Evolutionary conservation across 2,888 invertebrate species (phyloP).

Genomic region (Tryphoninae sp.): DNA sequence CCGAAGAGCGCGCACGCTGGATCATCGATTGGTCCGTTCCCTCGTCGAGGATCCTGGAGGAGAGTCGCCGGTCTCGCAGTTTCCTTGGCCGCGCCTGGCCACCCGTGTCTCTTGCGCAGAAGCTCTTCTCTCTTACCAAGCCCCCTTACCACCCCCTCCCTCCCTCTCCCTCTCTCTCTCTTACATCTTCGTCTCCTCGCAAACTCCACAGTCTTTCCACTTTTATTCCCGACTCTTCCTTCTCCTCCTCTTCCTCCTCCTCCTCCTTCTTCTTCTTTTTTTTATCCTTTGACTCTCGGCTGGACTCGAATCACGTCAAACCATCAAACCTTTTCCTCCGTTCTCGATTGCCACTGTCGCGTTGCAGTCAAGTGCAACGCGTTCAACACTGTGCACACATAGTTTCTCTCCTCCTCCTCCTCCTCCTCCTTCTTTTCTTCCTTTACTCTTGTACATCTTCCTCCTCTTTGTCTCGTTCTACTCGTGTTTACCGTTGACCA

Average conservation of each 20-base stretch:
- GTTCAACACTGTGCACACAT: conserved; percentile 41
- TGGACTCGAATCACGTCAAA: conserved; percentile 24
- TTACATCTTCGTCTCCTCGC: neutral
- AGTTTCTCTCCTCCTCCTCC: conserved; percentile 62
- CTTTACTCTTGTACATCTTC: conserved; percentile 12
- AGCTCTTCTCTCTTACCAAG: conserved; percentile 29
- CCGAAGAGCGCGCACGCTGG: conserved; percentile 58
- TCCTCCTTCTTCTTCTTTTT: neutral
- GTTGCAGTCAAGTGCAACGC: conserved; percentile 61
- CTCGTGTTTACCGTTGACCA: conserved; percentile 37
- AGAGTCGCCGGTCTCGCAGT: neutral
- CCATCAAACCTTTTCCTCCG: conserved; percentile 28
- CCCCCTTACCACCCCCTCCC: neutral
- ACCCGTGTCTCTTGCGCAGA: conserved; percentile 38
- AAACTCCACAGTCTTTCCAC: conserved; percentile 16
- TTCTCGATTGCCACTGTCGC: conserved; percentile 20
- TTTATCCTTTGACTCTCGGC: conserved; percentile 23
- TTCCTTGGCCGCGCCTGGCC: conserved; percentile 40
- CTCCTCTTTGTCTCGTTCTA: conserved; percentile 14
- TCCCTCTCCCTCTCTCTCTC: neutral
- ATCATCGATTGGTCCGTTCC: conserved; percentile 61
- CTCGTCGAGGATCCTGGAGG: conserved; percentile 36
- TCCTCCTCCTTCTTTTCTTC: conserved; percentile 37
- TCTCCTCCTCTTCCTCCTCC: neutral
- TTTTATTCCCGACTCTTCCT: neutral